Evolutionary conservation across 2,113 vertebrate species (phyloP).

Genomic region (Sinocyclocheilus maitianheensis): DNA sequence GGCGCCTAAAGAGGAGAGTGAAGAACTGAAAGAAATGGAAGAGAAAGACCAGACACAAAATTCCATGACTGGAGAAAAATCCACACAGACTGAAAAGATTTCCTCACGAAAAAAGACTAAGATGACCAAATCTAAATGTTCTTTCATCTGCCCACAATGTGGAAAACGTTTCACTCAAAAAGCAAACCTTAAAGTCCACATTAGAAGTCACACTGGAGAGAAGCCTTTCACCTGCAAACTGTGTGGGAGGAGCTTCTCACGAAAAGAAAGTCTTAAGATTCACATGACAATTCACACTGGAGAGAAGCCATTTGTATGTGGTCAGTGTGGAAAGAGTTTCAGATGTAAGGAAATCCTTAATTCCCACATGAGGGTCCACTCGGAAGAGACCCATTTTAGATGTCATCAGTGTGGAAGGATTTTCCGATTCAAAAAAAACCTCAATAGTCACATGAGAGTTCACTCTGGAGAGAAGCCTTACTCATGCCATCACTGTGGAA

Average conservation of each 20-base stretch:
- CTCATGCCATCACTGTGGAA: neutral
- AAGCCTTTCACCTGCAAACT: neutral
- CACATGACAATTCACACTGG: conserved; percentile 5
- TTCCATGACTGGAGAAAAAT: neutral
- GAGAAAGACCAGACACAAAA: neutral
- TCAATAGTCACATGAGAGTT: neutral
- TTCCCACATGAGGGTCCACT: neutral
- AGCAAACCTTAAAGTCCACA: conserved; percentile 1
- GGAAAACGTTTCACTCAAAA: neutral
- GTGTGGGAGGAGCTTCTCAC: neutral
- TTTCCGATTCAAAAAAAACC: neutral
- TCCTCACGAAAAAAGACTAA: neutral
- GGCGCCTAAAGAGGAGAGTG: neutral
- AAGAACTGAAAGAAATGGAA: neutral
- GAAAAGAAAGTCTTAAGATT: neutral
- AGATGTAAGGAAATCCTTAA: neutral
- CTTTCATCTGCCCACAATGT: neutral
- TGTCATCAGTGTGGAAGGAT: neutral
- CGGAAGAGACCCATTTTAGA: neutral
- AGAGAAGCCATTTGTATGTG: neutral
- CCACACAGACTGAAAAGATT: neutral
- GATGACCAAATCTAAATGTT: neutral
- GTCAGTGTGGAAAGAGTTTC: neutral
- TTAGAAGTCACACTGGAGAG: neutral
- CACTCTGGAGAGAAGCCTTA: neutral